Conservation (phyloP, 2,113 vertebrate species). For the Trichechus manatus region DNA sequence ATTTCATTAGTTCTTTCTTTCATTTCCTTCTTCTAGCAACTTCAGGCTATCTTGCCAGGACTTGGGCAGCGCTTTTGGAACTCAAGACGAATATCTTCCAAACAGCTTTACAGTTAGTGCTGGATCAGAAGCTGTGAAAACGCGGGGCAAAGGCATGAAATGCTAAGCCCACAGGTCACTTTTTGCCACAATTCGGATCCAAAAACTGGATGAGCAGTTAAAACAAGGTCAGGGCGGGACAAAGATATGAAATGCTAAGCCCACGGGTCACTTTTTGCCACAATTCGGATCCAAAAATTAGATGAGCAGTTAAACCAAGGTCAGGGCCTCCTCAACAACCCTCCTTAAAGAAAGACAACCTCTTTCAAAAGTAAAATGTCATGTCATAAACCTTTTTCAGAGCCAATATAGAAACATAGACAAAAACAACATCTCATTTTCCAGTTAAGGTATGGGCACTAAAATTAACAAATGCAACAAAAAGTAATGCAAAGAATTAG, state of each 20-base stretch:
- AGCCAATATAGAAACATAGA: background rate
- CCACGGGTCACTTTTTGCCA: background rate
- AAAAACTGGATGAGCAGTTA: background rate
- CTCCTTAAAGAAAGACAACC: background rate
- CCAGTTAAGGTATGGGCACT: background rate
- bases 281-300: background rate
- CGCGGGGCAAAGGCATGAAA: background rate
- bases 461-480: background rate
- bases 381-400: background rate
- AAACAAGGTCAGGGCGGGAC: background rate
- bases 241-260: background rate
- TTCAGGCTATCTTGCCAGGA: background rate
- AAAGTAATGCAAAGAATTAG: background rate
- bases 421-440: background rate
- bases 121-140: constrained; percentile 22
- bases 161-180: background rate
- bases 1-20: background rate
- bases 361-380: constrained; percentile 13
- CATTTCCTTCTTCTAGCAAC: background rate
- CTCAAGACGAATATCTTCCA: background rate
- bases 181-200: background rate
- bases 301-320: background rate
- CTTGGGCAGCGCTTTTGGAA: background rate
- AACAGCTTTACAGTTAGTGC: background rate
- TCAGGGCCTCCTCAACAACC: background rate